Conservation (phyloP, 2,797 vertebrate species). For the Galaxias olidus region DNA sequence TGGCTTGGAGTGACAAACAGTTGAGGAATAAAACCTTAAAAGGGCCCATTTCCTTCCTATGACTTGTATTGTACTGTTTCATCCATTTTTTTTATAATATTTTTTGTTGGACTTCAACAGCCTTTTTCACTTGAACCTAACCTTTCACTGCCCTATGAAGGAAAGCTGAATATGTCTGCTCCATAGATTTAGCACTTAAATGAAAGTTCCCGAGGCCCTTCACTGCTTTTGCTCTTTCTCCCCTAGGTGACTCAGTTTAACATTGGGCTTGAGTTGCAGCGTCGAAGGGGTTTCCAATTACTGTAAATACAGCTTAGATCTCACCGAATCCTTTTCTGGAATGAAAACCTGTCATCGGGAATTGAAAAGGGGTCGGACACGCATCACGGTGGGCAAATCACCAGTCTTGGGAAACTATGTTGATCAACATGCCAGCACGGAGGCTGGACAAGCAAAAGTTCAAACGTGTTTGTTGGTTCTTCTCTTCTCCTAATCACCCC, state of each 20-base stretch:
- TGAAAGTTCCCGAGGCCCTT: neutral
- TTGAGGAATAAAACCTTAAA: constrained; percentile 14
- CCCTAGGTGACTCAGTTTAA: neutral
- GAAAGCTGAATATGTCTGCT: constrained; percentile 7
- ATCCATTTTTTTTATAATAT: constrained; percentile 2
- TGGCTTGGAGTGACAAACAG: neutral
- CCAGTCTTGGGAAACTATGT: neutral
- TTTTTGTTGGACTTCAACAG: neutral
- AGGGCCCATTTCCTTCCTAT: neutral
- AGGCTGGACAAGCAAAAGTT: no score
- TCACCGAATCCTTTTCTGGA: constrained; percentile 40
- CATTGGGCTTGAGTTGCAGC: constrained; percentile 18
- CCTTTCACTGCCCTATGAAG: neutral
- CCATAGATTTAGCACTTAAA: constrained; percentile 1
- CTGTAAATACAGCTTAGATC: neutral
- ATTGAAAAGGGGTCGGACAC: no score
- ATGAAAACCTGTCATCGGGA: no score
- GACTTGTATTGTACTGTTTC: constrained; percentile 7
- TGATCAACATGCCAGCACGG: constrained; percentile 13
- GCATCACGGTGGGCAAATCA: neutral
- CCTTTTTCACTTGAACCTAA: constrained; percentile 7
- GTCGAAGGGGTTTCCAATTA: constrained; percentile 24
- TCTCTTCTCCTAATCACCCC: no score
- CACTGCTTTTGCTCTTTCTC: neutral
- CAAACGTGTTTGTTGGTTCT: no score